Base-by-base conservation (phyloP, 2,888 invertebrate species). In the Agrochola circellaris region DNA sequence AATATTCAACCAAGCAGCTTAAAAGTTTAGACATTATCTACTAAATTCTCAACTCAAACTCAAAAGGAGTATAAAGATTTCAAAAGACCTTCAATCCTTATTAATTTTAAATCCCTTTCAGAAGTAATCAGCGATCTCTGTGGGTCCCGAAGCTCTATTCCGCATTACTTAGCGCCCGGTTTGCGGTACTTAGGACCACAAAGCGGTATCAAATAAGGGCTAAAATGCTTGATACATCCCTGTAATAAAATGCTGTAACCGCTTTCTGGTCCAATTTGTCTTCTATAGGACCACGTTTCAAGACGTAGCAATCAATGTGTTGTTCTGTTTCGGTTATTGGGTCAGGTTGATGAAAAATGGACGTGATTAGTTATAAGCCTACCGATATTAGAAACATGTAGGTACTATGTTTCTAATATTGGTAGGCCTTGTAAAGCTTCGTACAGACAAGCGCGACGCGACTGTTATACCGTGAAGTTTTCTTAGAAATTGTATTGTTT, bases 201-300 rank as follows among this genome's bases (percentile, higher is more conserved):
- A 67, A 76, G 65, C 70, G 61, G 74, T 77, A 67, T 73, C 60
- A 48, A 77, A 77, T 72, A 82, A 71, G 70, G 62, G n/a, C 42
- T 54, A 56, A 17, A 64, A 68, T 45, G 54, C 66, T 73, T 76
- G 87, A 89, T 85, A 85, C 81, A 89, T 86, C 60, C 77, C 72
- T 65, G 76, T 85, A 87, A 87, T 87, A 88, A 88, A 86, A 88
- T 79, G 38, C 77, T 75, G 61, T 77, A 65, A 83, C 77, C 84
- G 73, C 78, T 85, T 84, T 79, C 70, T 66, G 71, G 73, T 70
- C 13, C 77, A 79, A 89, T 88, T 87, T 89, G 71, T 87, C 84
- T 85, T 82, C 68, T 68, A 73, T 54, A 69, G 68, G 64, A 17
- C 58, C 67, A 72, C 62, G 69, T 75, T 83, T 79, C 73, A 75